Evolutionary conservation across 2,113 vertebrate genomes (phyloP), one percentile per base, ranked within the genome.

Genomic region (Megaptera novaeangliae): DNA sequence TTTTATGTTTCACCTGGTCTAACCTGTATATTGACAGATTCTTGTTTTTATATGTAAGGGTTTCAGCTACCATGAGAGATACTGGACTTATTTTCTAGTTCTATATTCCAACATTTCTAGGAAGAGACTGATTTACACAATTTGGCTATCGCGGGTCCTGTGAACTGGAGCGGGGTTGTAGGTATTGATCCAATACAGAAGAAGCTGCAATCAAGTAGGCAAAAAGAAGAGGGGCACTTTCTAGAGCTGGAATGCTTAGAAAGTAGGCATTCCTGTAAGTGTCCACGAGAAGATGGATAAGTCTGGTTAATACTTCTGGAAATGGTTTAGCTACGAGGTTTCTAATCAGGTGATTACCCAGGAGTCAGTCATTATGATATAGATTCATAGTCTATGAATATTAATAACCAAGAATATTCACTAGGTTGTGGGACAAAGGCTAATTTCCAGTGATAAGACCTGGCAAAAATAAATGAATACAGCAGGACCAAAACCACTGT

Each of bases 381-480:
- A 20, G 14, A 63, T 41, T 93, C 5, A 61, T 29, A 77, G 36
- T 59, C 15, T 80, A 8, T 75, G 15, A 93, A 59, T 75, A 96
- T 71, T 69, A 46, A 59, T 69, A 88, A 41, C 0, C 14, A 87
- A 10, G 1, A 77, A 12, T n/a, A 77, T n/a, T 74, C 7, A 29
- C 34, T 59, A 29, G 0, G 5, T 59, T 72, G 31, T 49, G 18
- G 10, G 23, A 34, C 36, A 71, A 72, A 93, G 3, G 20, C 21
- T 89, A 88, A 66, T 66, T 11, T 81, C 20, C 29, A 86, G 25
- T 17, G 25, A 72, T 59, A 78, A 81, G 25, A 64, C 25, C 18
- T 77, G 69, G 36, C 31, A 77, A 94, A 94, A 72, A 49, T 49
- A 77, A 83, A 78, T 41, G 63, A 88, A 72, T 3, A 64, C 13